These are phyloP conservation scores for Heterotis niloticus DNA, from an alignment of 2,113 vertebrate genomes.

Conservation along the genomic window DNA sequence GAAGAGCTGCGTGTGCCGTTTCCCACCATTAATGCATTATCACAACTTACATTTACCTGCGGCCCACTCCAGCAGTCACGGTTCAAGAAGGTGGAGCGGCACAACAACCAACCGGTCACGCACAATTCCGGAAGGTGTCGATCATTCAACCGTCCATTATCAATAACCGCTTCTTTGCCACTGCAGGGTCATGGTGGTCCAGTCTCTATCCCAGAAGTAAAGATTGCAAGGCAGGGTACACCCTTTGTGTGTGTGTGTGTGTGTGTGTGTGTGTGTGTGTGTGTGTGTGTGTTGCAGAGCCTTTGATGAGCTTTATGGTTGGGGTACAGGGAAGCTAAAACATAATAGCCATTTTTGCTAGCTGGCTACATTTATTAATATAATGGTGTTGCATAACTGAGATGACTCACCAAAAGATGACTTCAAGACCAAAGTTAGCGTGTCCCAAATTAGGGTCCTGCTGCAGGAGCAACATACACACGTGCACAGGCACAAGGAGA, in stretches of 20 bases:
- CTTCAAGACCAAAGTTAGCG: background rate
- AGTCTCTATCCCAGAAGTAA: no score
- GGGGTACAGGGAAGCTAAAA: background rate
- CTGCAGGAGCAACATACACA: background rate
- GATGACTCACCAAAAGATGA: background rate
- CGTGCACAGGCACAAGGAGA: background rate
- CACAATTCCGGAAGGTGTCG: background rate
- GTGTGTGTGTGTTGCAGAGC: no score
- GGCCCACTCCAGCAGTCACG: background rate
- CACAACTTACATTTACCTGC: background rate
- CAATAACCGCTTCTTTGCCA: no score
- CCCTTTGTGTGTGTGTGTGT: no score
- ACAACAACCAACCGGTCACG: background rate
- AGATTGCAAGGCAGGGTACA: no score
- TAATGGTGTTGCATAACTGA: background rate
- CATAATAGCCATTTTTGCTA: background rate
- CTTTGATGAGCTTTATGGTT: background rate
- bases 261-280: no score
- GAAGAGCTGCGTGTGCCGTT: conserved; percentile 2
- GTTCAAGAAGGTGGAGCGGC: background rate
- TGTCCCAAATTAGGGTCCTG: background rate
- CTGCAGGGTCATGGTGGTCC: no score
- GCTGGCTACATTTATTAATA: conserved; percentile 2
- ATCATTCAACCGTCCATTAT: background rate
- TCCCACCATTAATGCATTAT: background rate